phyloP scores from a whole-genome alignment of 1,140 invertebrate genomes.

The Phthorimaea operculella region DNA sequence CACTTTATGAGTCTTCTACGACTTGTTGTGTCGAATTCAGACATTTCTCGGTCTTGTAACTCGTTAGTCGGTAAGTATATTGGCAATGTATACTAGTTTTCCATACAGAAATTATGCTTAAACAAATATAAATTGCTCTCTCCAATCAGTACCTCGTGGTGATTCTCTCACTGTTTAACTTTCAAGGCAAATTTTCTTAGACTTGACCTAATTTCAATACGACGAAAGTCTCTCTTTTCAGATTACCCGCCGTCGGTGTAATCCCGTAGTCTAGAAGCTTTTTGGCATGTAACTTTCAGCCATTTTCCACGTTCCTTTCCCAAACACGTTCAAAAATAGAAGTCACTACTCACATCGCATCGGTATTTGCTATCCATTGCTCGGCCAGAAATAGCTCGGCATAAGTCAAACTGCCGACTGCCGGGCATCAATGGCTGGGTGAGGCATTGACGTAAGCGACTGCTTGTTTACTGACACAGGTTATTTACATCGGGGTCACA shows the following conservation, averaged over 20 bases:
- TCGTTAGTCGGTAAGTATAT: not conserved
- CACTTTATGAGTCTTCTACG: constrained; percentile 16
- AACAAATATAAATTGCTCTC: too few species aligned
- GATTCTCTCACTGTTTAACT: too few species aligned
- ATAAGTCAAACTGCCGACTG: constrained; percentile 31
- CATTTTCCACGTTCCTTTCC: too few species aligned
- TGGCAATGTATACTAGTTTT: not conserved
- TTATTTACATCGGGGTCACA: constrained; percentile 67
- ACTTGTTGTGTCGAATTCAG: constrained; percentile 10
- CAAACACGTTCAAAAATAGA: constrained; percentile 7
- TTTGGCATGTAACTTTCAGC: too few species aligned
- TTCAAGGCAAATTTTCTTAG: too few species aligned
- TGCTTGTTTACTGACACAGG: constrained; percentile 62
- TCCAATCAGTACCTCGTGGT: too few species aligned
- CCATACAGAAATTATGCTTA: too few species aligned
- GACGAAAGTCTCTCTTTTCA: too few species aligned
- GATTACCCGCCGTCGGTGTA: too few species aligned
- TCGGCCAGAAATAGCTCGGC: constrained; percentile 29
- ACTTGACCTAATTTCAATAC: too few species aligned
- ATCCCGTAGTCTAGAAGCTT: too few species aligned
- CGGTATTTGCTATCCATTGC: constrained; percentile 11
- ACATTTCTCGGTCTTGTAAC: not conserved
- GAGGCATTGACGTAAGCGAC: constrained; percentile 53
- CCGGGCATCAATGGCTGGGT: constrained; percentile 41
- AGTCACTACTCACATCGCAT: constrained; percentile 7